These are phyloP conservation scores for Tylochromis polylepis DNA, from an alignment of 2,113 vertebrate genomes.

Conservation along the genomic window DNA sequence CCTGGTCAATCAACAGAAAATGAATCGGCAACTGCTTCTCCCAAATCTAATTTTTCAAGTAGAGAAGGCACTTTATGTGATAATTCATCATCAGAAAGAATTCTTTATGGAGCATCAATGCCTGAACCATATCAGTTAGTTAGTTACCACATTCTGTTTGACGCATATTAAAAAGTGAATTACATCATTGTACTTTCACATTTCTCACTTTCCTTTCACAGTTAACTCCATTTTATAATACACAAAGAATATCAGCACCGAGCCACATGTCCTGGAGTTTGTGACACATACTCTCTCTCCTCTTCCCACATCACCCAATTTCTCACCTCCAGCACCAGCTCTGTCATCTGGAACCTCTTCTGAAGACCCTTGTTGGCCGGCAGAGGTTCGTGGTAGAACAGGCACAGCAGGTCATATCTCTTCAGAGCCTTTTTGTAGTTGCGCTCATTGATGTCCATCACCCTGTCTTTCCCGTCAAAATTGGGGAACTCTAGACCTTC, in stretches of 20 bases:
- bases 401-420: slow-evolving; percentile 87
- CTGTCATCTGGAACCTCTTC: slow-evolving; percentile 89
- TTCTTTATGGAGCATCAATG: not conserved
- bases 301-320: not conserved
- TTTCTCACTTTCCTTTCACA: not conserved
- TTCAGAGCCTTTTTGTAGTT: slow-evolving; percentile 91
- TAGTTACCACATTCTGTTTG: not conserved
- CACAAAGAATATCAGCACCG: not conserved
- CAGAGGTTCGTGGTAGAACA: slow-evolving; percentile 86
- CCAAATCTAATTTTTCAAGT: not conserved
- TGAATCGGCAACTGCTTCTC: not conserved
- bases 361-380: slow-evolving; percentile 83
- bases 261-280: not conserved
- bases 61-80: not conserved
- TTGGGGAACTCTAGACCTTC: slow-evolving; percentile 93
- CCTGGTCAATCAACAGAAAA: not conserved
- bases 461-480: slow-evolving; percentile 93
- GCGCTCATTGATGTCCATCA: slow-evolving; percentile 86
- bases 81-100: not conserved
- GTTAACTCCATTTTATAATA: not conserved
- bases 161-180: not conserved
- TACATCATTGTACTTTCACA: not conserved
- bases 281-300: not conserved
- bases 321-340: slow-evolving; percentile 94
- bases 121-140: not conserved